phyloP scores from a whole-genome alignment of 2,797 vertebrate species.

The Botia almorhae region DNA sequence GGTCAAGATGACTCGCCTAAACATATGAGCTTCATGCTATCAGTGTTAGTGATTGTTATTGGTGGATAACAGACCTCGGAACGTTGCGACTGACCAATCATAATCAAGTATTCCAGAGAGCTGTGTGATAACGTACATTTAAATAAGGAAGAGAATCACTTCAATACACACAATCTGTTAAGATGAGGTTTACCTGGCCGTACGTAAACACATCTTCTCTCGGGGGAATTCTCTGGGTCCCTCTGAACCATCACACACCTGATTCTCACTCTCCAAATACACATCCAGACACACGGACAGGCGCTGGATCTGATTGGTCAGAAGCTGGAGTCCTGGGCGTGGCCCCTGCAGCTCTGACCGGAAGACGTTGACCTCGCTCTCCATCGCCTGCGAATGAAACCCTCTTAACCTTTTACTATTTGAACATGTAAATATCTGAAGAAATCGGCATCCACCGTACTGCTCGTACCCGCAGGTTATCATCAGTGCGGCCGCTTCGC shows the following conservation, averaged over 20 bases:
- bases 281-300: conserved; percentile 93
- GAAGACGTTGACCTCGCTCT: conserved; percentile 93
- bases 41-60: too few relatives aligned
- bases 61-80: too few relatives aligned
- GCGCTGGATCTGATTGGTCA: conserved; percentile 95
- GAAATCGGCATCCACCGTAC: neutral
- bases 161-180: neutral
- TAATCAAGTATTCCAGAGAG: too few relatives aligned
- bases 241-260: conserved; percentile 88
- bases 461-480: conserved; percentile 88
- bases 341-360: conserved; percentile 90
- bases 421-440: neutral
- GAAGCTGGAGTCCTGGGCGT: conserved; percentile 89
- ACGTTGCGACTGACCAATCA: too few relatives aligned
- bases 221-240: conserved; percentile 95
- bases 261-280: conserved; percentile 94
- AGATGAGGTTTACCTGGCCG: conserved; percentile 83
- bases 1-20: neutral
- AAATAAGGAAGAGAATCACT: too few relatives aligned
- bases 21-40: neutral
- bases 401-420: neutral
- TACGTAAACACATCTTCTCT: conserved; percentile 97
- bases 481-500: conserved; percentile 85
- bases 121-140: too few relatives aligned
- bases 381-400: conserved; percentile 84